Evolutionary conservation across 2,113 vertebrate species (phyloP).

Genomic region (Rhinichthys klamathensis): DNA sequence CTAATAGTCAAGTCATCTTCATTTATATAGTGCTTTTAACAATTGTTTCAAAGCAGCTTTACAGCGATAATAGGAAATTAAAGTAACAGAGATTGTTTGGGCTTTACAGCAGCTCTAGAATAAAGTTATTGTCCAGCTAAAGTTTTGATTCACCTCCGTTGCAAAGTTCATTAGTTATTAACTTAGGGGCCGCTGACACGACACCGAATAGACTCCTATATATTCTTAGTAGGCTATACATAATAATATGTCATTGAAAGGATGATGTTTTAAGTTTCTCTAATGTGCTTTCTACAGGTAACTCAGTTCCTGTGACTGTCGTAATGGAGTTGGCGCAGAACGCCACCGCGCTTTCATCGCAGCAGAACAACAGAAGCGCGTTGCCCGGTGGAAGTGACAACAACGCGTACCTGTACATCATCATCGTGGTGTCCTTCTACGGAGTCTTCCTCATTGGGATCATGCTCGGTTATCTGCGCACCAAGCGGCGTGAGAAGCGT

Average conservation of each 20-base stretch:
- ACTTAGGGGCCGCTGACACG: too few species aligned
- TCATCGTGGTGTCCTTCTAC: conserved; percentile 94
- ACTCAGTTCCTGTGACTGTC: background rate
- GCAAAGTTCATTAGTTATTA: too few species aligned
- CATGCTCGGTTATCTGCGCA: conserved; percentile 92
- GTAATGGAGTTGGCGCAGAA: conserved; percentile 83
- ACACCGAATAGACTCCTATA: too few species aligned
- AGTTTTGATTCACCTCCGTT: too few species aligned
- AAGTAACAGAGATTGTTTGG: too few species aligned
- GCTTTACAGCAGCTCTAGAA: too few species aligned
- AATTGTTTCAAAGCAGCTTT: too few species aligned
- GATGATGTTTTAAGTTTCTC: background rate
- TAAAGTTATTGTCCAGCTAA: too few species aligned
- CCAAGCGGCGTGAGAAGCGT: conserved; percentile 87
- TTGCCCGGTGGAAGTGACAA: conserved; percentile 61
- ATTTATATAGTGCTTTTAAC: too few species aligned
- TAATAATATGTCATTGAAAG: background rate
- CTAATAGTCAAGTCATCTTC: too few species aligned
- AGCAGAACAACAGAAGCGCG: conserved; percentile 33
- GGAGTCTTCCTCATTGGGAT: conserved; percentile 91
- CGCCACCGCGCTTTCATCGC: conserved; percentile 58
- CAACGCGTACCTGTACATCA: conserved; percentile 87
- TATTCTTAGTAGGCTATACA: too few species aligned
- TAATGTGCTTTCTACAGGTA: background rate
- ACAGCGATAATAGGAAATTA: too few species aligned